Conservation (phyloP, 2,888 invertebrate genomes). For the Drosophila helvetica region DNA sequence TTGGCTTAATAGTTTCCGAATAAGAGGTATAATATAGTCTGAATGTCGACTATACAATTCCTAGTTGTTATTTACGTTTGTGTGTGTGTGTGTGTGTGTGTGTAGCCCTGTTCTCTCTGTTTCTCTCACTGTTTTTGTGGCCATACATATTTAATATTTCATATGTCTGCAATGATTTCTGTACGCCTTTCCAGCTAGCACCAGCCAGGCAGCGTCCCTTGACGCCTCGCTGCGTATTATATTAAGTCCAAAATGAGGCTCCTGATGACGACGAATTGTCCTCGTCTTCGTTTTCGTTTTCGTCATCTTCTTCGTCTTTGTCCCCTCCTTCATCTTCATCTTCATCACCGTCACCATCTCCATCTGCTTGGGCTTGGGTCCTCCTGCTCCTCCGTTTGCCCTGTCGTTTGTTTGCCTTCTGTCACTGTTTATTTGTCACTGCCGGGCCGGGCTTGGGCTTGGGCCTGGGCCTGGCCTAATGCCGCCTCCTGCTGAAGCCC, state of each 20-base stretch:
- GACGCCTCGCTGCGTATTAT: constrained; percentile 71
- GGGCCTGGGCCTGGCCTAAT: constrained; percentile 59
- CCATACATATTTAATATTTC: constrained; percentile 82
- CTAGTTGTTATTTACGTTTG: constrained; percentile 9
- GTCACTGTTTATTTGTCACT: constrained; percentile 75
- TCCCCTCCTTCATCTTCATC: constrained; percentile 11
- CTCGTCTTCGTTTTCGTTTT: constrained; percentile 48
- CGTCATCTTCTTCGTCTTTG: neutral
- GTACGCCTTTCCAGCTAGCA: constrained; percentile 51
- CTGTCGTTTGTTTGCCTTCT: constrained; percentile 48
- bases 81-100: constrained; percentile 19
- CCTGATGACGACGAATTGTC: constrained; percentile 78
- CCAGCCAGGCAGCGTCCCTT: constrained; percentile 42
- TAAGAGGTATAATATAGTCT: neutral
- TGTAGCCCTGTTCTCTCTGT: too few relatives aligned
- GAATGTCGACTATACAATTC: neutral
- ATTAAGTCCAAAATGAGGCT: constrained; percentile 76
- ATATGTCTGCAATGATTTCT: constrained; percentile 83
- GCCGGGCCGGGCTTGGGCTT: constrained; percentile 44
- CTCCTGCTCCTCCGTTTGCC: constrained; percentile 13
- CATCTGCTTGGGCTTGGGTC: neutral
- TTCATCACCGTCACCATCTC: neutral
- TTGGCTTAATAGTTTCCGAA: neutral
- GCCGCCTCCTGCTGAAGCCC: constrained; percentile 51
- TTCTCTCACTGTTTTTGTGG: constrained; percentile 9